Base-by-base conservation (phyloP, 2,113 vertebrate species). In the Callionymus lyra region DNA sequence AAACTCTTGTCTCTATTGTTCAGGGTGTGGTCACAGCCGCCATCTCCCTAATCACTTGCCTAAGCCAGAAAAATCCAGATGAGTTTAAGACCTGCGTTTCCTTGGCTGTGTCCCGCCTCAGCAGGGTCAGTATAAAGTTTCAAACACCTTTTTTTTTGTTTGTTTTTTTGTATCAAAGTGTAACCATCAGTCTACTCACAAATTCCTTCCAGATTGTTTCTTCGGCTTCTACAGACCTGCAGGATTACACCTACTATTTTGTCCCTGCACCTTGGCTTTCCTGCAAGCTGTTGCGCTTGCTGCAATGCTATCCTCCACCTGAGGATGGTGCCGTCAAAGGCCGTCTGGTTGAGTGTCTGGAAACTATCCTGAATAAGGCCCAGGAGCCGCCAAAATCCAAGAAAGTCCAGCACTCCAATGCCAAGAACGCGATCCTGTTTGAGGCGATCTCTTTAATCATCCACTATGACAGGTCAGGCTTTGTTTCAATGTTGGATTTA, bases 301-400 rank as follows among this genome's bases (percentile, higher is more conserved):
- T 93, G 50, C 90, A 93, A 71, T 92, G 90, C 68, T 94, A 93
- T 53, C 91, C 91, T 0, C 91, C 91, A 0, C 79, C 84, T 58
- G 89, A 94, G 70, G 92, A 93, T 6, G 90, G 90, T 0, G 90
- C 92, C 0, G 92, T 94, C 54, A 92, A 91, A 54, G 92, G 92
- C 12, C 85, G 92, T 2, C 82, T 94, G 60, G 90, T 92, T 1
- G 92, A 94, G 72, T 94, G 92, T 63, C 75, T 94, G 54, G 92
- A 94, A 72, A 93, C 91, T 0, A 91, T 94, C 55, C 87, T 94
- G 33, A 94, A 94, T 73, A 94, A 94, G 70, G 92, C 91, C 10
- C 91, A 94, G 80, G 92, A 94, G 50, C 92, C 92, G 0, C 92
- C 92, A n/a, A 94, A 94, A 64, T 93, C 91, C 62, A 94, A 94